Evolutionary conservation across 2,888 invertebrate genomes (phyloP).

Genomic region (Gerosis bhagava): DNA sequence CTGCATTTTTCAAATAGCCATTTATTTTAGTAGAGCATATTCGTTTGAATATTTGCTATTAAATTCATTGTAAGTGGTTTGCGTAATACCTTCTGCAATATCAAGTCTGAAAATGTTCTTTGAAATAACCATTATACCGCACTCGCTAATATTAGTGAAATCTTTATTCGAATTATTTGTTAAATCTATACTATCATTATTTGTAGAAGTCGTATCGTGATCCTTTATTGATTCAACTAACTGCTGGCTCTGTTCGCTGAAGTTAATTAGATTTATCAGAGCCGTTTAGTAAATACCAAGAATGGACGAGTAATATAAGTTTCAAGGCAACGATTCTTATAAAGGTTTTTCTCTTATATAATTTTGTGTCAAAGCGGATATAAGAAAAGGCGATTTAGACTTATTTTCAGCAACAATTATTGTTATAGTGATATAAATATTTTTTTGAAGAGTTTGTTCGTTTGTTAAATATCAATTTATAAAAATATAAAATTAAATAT

Average conservation of each 20-base stretch:
- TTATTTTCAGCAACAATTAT: conserved; percentile 6
- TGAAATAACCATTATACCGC: too few relatives aligned
- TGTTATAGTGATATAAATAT: too few relatives aligned
- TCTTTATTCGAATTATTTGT: conserved; percentile 7
- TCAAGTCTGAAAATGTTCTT: too few relatives aligned
- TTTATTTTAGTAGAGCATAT: too few relatives aligned
- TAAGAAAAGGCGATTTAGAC: conserved; percentile 8
- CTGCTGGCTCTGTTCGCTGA: conserved; percentile 8
- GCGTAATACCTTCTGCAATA: too few relatives aligned
- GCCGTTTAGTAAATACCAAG: conserved; percentile 21
- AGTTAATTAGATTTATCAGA: conserved; percentile 20
- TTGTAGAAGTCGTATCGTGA: conserved; percentile 8
- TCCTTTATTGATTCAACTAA: conserved; percentile 15
- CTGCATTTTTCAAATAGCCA: too few relatives aligned
- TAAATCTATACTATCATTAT: too few relatives aligned
- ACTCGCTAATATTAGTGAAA: conserved; percentile 6
- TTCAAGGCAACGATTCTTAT: conserved; percentile 6
- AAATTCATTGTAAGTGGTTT: too few relatives aligned
- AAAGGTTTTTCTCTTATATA: conserved; percentile 4
- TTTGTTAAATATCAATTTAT: too few relatives aligned
- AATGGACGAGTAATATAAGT: conserved; percentile 17
- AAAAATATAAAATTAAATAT: too few relatives aligned
- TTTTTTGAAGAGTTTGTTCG: too few relatives aligned
- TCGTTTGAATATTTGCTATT: too few relatives aligned
- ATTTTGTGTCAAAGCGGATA: conserved; percentile 11